Evolutionary conservation across 2,797 vertebrate genomes (phyloP), one percentile per base, ranked within the genome.

Genomic region (Pachyuromys duprasi): DNA sequence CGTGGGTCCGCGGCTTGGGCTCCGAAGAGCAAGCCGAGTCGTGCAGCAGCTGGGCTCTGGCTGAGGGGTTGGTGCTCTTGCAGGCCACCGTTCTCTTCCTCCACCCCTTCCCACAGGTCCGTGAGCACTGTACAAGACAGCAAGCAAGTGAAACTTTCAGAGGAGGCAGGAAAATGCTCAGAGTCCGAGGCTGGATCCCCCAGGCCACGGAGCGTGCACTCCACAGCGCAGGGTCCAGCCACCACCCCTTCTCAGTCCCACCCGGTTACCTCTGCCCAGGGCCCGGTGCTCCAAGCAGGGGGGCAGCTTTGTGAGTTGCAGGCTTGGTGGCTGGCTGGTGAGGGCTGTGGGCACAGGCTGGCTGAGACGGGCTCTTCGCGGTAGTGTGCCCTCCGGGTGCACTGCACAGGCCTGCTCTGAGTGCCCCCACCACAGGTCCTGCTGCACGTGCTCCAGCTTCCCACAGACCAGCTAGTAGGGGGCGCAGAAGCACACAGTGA

Each of bases 371-470:
- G 79, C 90, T 99, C 98, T 5, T 94, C 86, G 9, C 96, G 94
- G 94, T 97, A 97, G 92, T 97, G 98, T 49, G 96, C 98, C 92
- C 97, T 98, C 96, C 98, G 99, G 15, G 98, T 96, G 83, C 99
- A 99, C 78, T 93, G 98, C 93, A 99, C 98, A 24, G 96, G 98
- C 12, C 99, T 98, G 20, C 97, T 98, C 97, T 99, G 99, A 49
- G 99, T 98, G 65, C 99, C 99, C 84, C 98, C 98, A 4, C 99
- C 99, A 49, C 99, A 99, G 14, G 98, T 99, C 96, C 82, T 98
- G 96, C 99, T 99, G 98, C 99, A 99, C 60, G 3, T 20, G 65
- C 98, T 99, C 99, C 99, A 99, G 96, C 99, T 99, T 86, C 99
- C 99, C 33, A 98, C 93, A 42, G 98, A 99, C 99, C 99, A 99